A percentile compares a stretch with the other conserved stretches of the same genome.
Evolutionary conservation across 1,140 invertebrate genomes (phyloP).

Genomic region (Anastrepha obliqua): DNA sequence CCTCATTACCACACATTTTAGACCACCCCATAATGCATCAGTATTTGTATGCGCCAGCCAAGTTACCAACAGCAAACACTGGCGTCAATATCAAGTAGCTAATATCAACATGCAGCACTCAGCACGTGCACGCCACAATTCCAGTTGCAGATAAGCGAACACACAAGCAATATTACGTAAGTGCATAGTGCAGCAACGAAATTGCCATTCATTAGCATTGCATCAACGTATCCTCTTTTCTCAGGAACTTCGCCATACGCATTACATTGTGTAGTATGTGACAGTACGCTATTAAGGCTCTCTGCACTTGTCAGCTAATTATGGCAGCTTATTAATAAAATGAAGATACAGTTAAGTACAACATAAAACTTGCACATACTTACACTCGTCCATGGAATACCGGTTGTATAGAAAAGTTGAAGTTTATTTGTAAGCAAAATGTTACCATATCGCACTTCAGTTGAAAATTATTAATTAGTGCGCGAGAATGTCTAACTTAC

Average conservation of each 20-base stretch:
- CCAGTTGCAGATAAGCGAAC: not conserved
- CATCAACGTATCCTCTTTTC: not conserved
- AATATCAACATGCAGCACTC: not conserved
- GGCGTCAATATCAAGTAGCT: slow-evolving; percentile 8
- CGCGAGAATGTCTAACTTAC: too few relatives aligned
- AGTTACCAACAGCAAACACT: slow-evolving; percentile 12
- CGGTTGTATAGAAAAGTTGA: not conserved
- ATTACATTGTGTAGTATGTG: not conserved
- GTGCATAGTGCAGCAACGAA: not conserved
- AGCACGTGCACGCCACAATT: not conserved
- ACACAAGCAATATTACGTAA: not conserved
- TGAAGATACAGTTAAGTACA: not conserved
- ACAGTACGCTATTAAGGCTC: not conserved
- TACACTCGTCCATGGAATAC: not conserved
- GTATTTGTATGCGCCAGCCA: not conserved
- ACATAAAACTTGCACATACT: not conserved
- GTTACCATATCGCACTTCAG: too few relatives aligned
- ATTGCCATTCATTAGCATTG: slow-evolving; percentile 21
- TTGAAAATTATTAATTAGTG: too few relatives aligned
- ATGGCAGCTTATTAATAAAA: slow-evolving; percentile 13
- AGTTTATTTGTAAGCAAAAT: not conserved
- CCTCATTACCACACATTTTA: too few relatives aligned
- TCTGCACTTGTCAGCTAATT: slow-evolving; percentile 30
- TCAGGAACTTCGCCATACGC: not conserved
- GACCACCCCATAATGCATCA: too few relatives aligned